A percentile compares a stretch with the other conserved stretches of the same genome.
These are phyloP conservation scores for Arctia plantaginis DNA, from an alignment of 2,888 invertebrate species.

Conservation along the genomic window DNA sequence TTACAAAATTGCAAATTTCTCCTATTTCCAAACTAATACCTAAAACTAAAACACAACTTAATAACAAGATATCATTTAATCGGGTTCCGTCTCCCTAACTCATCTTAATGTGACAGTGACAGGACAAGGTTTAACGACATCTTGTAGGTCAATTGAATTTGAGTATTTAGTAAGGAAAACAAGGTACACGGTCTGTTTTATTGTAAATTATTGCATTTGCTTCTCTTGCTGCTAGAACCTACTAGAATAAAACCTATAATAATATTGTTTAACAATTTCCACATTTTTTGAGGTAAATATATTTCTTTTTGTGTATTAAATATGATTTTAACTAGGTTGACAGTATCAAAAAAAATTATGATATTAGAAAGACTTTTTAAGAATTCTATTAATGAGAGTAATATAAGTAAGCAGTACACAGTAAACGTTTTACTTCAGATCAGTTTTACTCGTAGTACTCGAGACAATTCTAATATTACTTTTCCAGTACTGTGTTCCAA, in stretches of 20 bases:
- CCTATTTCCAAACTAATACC: background rate
- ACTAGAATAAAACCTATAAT: too few species aligned
- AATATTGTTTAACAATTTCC: too few species aligned
- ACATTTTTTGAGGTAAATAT: too few species aligned
- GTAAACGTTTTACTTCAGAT: too few species aligned
- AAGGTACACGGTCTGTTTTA: background rate
- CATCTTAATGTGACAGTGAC: background rate
- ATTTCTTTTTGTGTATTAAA: too few species aligned
- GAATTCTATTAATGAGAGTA: too few species aligned
- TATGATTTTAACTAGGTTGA: too few species aligned
- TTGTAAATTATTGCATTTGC: background rate
- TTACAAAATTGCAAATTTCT: background rate
- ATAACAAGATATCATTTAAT: background rate
- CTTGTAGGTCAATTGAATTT: background rate
- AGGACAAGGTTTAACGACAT: background rate
- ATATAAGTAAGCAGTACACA: too few species aligned
- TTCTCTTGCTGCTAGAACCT: background rate
- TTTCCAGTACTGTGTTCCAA: background rate
- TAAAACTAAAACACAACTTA: background rate
- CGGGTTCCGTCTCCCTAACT: background rate
- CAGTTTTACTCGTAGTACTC: too few species aligned
- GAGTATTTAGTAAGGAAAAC: background rate
- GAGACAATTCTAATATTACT: background rate
- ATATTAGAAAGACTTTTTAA: too few species aligned
- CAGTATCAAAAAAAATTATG: too few species aligned